A percentile compares a stretch with the other conserved stretches of the same genome.
Conservation (phyloP, 2,113 vertebrate genomes). For the Pangasianodon hypophthalmus region DNA sequence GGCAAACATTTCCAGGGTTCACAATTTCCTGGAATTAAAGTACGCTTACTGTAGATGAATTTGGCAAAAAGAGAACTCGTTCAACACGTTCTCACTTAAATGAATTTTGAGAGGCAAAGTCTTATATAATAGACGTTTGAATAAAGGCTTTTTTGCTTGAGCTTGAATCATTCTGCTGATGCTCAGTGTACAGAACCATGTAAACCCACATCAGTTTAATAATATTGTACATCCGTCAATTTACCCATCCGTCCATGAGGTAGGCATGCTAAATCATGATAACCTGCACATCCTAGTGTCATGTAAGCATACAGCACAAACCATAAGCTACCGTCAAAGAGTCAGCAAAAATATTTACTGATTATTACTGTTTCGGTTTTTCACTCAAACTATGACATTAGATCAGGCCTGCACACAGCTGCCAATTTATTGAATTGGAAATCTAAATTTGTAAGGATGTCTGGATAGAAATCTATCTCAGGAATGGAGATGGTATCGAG, state of each 20-base stretch:
- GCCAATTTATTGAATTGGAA: slow-evolving; percentile 58
- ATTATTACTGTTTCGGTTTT: neutral
- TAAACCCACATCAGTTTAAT: neutral
- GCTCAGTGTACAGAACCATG: neutral
- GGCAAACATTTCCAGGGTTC: neutral
- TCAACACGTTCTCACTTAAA: neutral
- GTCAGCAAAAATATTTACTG: neutral
- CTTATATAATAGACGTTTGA: neutral
- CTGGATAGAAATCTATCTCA: slow-evolving; percentile 57
- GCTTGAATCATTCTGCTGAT: neutral
- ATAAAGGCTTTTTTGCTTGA: neutral
- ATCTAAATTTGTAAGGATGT: slow-evolving; percentile 51
- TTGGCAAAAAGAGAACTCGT: neutral
- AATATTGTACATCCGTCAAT: neutral
- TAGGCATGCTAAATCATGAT: neutral
- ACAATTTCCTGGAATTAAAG: neutral
- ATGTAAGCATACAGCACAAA: neutral
- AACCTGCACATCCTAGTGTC: neutral
- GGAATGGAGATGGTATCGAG: slow-evolving; percentile 64
- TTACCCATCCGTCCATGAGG: neutral
- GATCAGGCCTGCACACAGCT: slow-evolving; percentile 53
- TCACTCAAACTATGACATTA: neutral
- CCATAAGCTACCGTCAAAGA: neutral
- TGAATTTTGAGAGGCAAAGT: neutral
- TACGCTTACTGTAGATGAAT: neutral